Evolutionary conservation across 2,113 vertebrate species (phyloP), one percentile per base, ranked within the genome.

Genomic region (Psilopogon haemacephalus): DNA sequence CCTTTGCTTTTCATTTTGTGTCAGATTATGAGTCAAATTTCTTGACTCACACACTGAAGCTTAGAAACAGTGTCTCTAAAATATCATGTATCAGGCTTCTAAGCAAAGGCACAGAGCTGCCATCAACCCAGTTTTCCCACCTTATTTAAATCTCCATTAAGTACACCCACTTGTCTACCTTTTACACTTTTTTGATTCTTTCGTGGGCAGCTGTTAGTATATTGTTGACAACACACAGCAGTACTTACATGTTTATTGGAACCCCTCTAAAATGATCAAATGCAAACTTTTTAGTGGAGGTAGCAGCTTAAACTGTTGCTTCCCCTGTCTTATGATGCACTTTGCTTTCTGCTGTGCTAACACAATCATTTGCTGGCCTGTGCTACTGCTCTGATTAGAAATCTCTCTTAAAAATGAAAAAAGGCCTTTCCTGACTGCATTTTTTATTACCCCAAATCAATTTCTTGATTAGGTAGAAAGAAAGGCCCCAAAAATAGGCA

Each of bases 1-100:
- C 38, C 59, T 95, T 95, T 95, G 56, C 90, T 94, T 97, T 97
- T 97, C 96, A 86, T 96, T 95, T 86, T 79, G 21, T 95, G 91
- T 97, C 90, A 94, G 90, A 84, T 89, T 96, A 78, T 38, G 67
- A 96, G 93, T 94, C 93, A 96, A 95, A 95, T 91, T 96, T 95
- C 92, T 97, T 92, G 79, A 96, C 95, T 97, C 18, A 14, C 84
- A 88, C 78, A 62, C 42, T 72, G 79, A 94, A 96, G 58, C 86
- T 86, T 74, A 94, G 94, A 93, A 96, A 86, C 15, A 78, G 69
- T 54, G 92, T 68, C 89, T 97, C 87, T 71, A 76, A 92, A 93
- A 81, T 82, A 76, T 15, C 8, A 1, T 38, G 52, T 40, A 77
- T 79, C 24, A 32, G 20, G 38, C 65, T 94, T 91, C 67, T 76